Evolutionary conservation across 2,797 vertebrate genomes (phyloP), one percentile per base, ranked within the genome.

Genomic region (Buceros bicornis): DNA sequence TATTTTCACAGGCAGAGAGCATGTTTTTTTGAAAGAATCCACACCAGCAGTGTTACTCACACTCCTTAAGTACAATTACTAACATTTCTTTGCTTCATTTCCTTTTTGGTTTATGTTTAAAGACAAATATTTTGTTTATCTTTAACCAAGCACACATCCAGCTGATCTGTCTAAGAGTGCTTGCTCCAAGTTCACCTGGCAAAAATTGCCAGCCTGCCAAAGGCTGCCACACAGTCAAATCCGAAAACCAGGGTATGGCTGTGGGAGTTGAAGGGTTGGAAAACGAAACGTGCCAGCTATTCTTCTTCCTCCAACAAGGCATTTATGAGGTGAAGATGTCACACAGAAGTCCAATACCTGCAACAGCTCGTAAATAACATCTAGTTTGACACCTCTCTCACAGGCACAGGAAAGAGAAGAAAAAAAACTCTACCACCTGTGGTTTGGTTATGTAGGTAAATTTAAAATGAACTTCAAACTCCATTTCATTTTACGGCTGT

Each of bases 111-210:
- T 96, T 82, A 93, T 40, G 33, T 78, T 92, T 93, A 77, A 96
- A 71, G 62, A 90, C 81, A 95, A 92, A 69, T 91, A 90, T 89
- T 95, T 91, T 89, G 77, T 91, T 96, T 94, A 67, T 7, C 92
- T 73, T 26, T 81, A 91, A 56, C 40, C 18, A 13, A 93, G 70
- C 28, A 72, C 89, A 51, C 70, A 79, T 72, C 47, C 93, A 96
- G 73, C 50, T 86, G 79, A 95, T 90, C 31, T 47, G 35, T 42
- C 78, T 67, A 69, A 15, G 24, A 74, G 61, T 28, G 31, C 60
- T 89, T 95, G 94, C 93, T 82, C 29, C 22, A 18, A 88, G 66
- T 48, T 69, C 76, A 40, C 69, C 43, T 3, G 0, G 60, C n/a
- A 60, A 37, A 79, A 47, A 56, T 5, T 54, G 47, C 57, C 0